These are phyloP conservation scores for Palloptera scutellata DNA, from an alignment of 2,888 invertebrate species.

Conservation along the genomic window DNA sequence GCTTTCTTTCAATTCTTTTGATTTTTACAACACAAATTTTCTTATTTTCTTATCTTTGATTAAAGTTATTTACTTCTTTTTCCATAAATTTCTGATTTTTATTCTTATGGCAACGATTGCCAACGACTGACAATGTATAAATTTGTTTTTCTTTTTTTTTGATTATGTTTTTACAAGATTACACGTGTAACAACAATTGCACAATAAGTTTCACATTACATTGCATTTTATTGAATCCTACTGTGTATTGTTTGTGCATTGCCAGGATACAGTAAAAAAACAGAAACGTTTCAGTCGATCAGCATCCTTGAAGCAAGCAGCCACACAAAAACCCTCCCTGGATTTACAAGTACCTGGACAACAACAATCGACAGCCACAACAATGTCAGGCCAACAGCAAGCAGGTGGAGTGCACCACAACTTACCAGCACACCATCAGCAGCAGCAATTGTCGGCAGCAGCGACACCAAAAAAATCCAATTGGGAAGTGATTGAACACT, in stretches of 20 bases:
- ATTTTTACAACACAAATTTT: background rate
- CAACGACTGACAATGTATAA: no score
- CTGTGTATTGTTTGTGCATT: background rate
- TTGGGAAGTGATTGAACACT: slow-evolving; percentile 92
- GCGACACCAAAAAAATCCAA: slow-evolving; percentile 76
- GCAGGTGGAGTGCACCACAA: slow-evolving; percentile 58
- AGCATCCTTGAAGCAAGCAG: slow-evolving; percentile 68
- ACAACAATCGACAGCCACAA: slow-evolving; percentile 28
- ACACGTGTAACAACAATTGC: no score
- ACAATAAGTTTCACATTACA: background rate
- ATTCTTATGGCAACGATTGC: no score
- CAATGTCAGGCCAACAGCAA: slow-evolving; percentile 64
- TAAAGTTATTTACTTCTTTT: background rate
- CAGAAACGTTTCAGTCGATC: slow-evolving; percentile 67
- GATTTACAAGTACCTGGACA: slow-evolving; percentile 58
- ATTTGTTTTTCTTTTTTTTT: no score
- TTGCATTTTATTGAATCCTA: slow-evolving; percentile 7
- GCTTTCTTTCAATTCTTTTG: slow-evolving; percentile 8
- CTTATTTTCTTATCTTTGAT: background rate
- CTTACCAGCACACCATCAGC: slow-evolving; percentile 31
- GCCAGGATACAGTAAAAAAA: slow-evolving; percentile 43
- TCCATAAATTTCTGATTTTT: no score
- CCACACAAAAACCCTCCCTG: slow-evolving; percentile 55
- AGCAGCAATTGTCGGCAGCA: slow-evolving; percentile 34
- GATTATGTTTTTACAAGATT: no score